phyloP scores from a whole-genome alignment of 2,113 vertebrate species.

The Tympanuchus pallidicinctus region DNA sequence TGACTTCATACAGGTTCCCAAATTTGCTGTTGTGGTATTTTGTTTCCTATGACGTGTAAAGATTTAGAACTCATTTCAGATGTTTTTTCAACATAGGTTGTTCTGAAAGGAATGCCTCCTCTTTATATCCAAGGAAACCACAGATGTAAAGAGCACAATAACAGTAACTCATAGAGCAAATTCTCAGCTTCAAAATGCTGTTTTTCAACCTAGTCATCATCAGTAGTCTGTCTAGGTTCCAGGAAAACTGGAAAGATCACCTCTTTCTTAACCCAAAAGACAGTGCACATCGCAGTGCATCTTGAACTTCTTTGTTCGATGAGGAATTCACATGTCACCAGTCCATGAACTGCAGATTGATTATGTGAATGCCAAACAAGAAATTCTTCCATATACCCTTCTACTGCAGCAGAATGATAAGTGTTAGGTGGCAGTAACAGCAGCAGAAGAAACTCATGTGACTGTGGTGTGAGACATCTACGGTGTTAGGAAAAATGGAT shows the following conservation, averaged over 20 bases:
- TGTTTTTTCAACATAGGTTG: too few species aligned
- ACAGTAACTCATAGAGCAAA: too few species aligned
- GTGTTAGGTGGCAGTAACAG: slow-evolving; percentile 79
- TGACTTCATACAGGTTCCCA: not conserved
- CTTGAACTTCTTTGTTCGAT: not conserved
- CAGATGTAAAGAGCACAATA: too few species aligned
- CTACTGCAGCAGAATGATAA: slow-evolving; percentile 84
- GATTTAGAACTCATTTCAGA: too few species aligned
- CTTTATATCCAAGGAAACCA: too few species aligned
- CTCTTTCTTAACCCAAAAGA: not conserved
- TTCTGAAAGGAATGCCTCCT: too few species aligned
- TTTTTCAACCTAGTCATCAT: not conserved
- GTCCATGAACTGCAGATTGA: too few species aligned
- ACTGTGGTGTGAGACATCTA: slow-evolving; percentile 66
- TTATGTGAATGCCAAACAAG: slow-evolving; percentile 73
- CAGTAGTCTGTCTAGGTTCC: not conserved
- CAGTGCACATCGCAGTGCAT: not conserved
- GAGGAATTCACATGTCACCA: too few species aligned
- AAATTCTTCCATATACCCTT: slow-evolving; percentile 82
- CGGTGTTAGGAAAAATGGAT: slow-evolving; percentile 62
- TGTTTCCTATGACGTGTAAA: too few species aligned
- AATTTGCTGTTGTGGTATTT: not conserved
- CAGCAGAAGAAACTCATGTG: slow-evolving; percentile 73
- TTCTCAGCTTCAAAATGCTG: too few species aligned
- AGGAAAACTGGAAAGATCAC: not conserved